Conservation (phyloP, 1,140 invertebrate genomes). For the Drosophila gunungcola region DNA sequence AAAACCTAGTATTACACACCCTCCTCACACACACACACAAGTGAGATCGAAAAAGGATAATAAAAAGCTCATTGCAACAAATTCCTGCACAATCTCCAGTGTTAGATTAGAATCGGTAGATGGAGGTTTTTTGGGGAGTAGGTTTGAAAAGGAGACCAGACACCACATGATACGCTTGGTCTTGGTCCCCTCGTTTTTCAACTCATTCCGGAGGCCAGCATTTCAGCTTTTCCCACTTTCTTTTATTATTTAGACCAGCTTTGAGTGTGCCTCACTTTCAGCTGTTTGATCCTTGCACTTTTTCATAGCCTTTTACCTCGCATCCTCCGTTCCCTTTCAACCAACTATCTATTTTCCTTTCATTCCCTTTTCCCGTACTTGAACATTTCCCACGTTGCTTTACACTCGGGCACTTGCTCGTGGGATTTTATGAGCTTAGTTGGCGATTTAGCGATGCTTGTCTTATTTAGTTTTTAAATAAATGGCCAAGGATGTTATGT, state of each 20-base stretch:
- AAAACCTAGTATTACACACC: conserved; percentile 38
- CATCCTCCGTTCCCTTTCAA: background rate
- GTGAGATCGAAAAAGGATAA: conserved; percentile 72
- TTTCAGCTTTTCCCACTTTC: conserved; percentile 21
- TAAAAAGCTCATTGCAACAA: conserved; percentile 83
- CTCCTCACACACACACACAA: conserved; percentile 33
- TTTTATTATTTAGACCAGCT: conserved; percentile 51
- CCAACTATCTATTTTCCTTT: conserved; percentile 27
- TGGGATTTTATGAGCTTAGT: conserved; percentile 78
- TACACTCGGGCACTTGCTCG: conserved; percentile 73
- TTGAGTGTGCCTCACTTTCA: conserved; percentile 57
- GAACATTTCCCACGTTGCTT: conserved; percentile 70
- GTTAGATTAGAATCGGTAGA: conserved; percentile 71
- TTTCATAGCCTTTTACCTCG: conserved; percentile 68
- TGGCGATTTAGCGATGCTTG: conserved; percentile 81
- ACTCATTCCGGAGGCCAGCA: conserved; percentile 3
- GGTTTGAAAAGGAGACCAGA: background rate
- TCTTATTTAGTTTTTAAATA: conserved; percentile 82
- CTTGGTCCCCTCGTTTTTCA: conserved; percentile 33
- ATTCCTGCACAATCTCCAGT: conserved; percentile 80
- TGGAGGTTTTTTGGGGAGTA: background rate
- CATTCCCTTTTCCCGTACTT: conserved; percentile 44
- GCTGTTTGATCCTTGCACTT: conserved; percentile 78
- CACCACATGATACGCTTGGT: conserved; percentile 49
- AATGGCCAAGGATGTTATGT: conserved; percentile 65